Evolutionary conservation across 1,140 invertebrate genomes (phyloP).

Genomic region (Pachyrhynchus sulphureomaculatus): DNA sequence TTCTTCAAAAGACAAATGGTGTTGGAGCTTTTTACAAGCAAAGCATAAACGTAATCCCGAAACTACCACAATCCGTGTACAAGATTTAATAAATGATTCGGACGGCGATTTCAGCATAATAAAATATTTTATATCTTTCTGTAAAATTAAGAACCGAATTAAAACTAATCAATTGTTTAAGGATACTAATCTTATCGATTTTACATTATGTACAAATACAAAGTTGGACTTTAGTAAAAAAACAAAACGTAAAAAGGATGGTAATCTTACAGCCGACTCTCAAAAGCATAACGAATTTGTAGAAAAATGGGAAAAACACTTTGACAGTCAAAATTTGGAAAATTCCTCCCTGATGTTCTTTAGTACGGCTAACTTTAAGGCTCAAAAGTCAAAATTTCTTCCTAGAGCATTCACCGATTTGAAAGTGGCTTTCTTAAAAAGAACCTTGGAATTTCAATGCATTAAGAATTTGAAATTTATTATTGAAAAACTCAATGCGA

Average conservation of each 20-base stretch:
- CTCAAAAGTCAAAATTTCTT: not conserved
- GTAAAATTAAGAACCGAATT: too few relatives aligned
- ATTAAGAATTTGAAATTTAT: too few relatives aligned
- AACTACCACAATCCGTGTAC: not conserved
- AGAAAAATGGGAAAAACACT: not conserved
- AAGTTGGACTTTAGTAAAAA: not conserved
- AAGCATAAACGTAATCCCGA: conserved; percentile 5
- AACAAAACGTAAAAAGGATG: not conserved
- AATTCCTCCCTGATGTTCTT: not conserved
- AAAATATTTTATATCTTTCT: conserved; percentile 17
- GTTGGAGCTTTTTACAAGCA: conserved; percentile 15
- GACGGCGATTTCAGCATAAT: not conserved
- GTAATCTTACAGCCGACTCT: not conserved
- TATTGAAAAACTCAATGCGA: too few relatives aligned
- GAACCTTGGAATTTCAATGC: too few relatives aligned
- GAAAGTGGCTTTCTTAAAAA: too few relatives aligned
- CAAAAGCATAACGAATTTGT: not conserved
- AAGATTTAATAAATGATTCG: not conserved
- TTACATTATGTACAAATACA: conserved; percentile 12
- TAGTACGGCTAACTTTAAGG: not conserved
- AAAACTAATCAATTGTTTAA: not conserved
- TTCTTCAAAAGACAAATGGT: not conserved
- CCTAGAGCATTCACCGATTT: too few relatives aligned
- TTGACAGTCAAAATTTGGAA: not conserved
- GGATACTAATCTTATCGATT: not conserved